Percentiles rank a stretch among this genome's conserved stretches.
These are phyloP conservation scores for Amphipoea oculea DNA, from an alignment of 2,888 invertebrate genomes.

Conservation along the genomic window DNA sequence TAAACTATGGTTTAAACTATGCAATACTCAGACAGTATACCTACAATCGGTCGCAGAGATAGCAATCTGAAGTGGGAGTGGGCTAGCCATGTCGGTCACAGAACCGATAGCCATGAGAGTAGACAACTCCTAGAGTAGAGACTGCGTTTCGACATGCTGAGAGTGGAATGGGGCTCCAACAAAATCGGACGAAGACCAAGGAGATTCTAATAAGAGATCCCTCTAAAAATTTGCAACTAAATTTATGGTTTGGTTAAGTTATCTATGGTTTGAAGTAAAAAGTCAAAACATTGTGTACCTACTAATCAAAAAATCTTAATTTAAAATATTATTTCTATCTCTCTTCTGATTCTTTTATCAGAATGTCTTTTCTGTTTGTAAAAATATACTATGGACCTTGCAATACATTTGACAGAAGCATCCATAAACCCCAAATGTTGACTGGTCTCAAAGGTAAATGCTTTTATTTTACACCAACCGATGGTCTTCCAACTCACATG, in stretches of 20 bases:
- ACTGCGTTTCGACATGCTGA: neutral
- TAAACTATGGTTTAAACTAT: neutral
- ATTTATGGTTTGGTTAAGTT: neutral
- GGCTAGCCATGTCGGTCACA: neutral
- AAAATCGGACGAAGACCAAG: neutral
- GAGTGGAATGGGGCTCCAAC: neutral
- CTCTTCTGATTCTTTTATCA: neutral
- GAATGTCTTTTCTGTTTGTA: constrained; percentile 40
- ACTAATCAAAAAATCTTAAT: neutral
- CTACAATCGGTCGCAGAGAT: neutral
- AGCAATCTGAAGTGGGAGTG: neutral
- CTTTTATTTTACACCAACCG: neutral
- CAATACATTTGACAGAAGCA: constrained; percentile 27
- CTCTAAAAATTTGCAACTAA: neutral
- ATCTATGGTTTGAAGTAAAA: constrained; percentile 7
- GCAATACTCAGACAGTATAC: neutral
- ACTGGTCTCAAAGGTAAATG: constrained; percentile 45
- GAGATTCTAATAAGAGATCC: neutral
- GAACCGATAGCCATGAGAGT: neutral
- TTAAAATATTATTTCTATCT: neutral
- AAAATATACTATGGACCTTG: constrained; percentile 50
- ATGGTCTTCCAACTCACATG: neutral
- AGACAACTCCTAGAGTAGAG: neutral
- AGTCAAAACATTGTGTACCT: constrained; percentile 18
- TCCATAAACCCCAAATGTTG: constrained; percentile 44